Evolutionary conservation across 92 coral and sea anemone species (phyloP), one percentile per base, ranked within the genome.

Genomic region (Phymanthus crucifer): DNA sequence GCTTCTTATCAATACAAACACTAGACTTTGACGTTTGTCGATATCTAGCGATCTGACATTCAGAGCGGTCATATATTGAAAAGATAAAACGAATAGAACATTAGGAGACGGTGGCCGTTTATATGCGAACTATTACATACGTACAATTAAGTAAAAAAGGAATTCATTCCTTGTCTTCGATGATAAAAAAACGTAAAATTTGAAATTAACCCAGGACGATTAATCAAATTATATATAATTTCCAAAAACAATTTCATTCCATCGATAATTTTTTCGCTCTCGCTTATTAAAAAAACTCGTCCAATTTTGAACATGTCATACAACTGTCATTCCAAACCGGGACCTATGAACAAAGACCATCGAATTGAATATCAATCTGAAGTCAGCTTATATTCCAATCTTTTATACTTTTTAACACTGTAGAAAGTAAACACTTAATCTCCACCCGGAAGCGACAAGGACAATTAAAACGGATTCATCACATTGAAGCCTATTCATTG

Each of bases 371-470:
- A 74, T 74, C 65, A 74, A 74, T 48, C 48, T 13, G 34, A 74
- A 33, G 52, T 21, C 79, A 17, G 43, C 19, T 75, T 61, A 10
- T 40, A 56, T 66, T 57, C 34, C 57, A 75, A 12, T 75, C 70
- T 75, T 75, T 75, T 35, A 56, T 56, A 54, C 78, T 34, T 71
- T 71, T 71, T 35, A 35, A 71, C 75, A 36, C 32, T 7, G 75
- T 40, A 40, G 32, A 18, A 71, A 40, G 75, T 38, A 71, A 71
- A 71, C 75, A 71, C 48, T 38, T 71, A 32, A 70, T 32, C 74
- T 16, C n/a, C 18, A 19, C 75, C 52, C 75, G 75, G 75, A 71
- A 71, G 48, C 52, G 21, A 31, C 48, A 34, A 40, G 75, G 40
- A 23, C 75, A 71, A 23, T 36, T 19, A 71, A 40, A 26, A 4